Conservation (phyloP, 2,888 invertebrate species). For the Microctonus hyperodae region DNA sequence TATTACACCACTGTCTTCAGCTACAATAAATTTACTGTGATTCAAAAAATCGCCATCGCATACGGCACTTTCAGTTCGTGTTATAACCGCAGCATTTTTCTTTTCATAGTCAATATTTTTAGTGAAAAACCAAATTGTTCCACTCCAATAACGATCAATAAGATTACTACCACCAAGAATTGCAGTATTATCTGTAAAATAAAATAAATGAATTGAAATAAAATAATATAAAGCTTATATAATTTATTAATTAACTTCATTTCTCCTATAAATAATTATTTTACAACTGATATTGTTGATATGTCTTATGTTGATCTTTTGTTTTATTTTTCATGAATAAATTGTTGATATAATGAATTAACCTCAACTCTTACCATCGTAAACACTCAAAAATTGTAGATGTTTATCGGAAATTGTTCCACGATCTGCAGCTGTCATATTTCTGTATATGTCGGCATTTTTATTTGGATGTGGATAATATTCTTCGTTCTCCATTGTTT, state of each 20-base stretch:
- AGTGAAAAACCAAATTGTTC: constrained; percentile 67
- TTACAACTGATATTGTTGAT: neutral
- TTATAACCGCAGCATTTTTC: constrained; percentile 61
- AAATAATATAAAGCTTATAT: neutral
- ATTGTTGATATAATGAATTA: neutral
- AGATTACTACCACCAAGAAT: constrained; percentile 69
- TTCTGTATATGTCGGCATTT: constrained; percentile 59
- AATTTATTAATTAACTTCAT: neutral
- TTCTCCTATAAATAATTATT: neutral
- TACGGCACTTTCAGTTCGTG: constrained; percentile 64
- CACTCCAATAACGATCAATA: constrained; percentile 70
- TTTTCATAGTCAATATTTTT: constrained; percentile 54
- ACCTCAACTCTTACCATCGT: constrained; percentile 51
- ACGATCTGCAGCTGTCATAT: constrained; percentile 49
- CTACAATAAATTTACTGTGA: constrained; percentile 64
- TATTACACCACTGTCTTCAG: constrained; percentile 67
- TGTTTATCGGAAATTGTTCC: constrained; percentile 51
- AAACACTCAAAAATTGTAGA: constrained; percentile 57
- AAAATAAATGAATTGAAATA: too few species aligned
- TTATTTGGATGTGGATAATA: constrained; percentile 48
- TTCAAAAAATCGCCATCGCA: constrained; percentile 63
- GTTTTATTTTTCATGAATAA: neutral
- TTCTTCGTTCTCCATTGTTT: constrained; percentile 33
- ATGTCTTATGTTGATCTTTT: neutral
- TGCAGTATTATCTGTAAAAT: constrained; percentile 65